Evolutionary conservation across 2,797 vertebrate species (phyloP).

Genomic region (Sebastolobus altivelis): DNA sequence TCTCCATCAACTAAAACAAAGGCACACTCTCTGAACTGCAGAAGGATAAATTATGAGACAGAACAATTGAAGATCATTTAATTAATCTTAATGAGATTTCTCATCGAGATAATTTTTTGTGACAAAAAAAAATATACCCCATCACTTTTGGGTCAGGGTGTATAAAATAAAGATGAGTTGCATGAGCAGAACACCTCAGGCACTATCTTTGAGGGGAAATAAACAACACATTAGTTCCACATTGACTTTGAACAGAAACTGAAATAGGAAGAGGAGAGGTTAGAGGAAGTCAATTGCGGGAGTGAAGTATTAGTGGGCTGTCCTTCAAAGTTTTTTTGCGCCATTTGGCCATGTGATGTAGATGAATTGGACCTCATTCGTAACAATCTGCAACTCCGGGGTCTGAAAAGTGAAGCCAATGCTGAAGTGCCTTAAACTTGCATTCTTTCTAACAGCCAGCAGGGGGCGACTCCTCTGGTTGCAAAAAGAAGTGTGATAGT

Average conservation of each 20-base stretch:
- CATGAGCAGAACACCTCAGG: conserved; percentile 69
- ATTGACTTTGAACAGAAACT: conserved; percentile 78
- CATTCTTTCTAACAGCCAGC: no score
- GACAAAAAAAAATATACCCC: not conserved
- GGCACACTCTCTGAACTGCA: conserved; percentile 26
- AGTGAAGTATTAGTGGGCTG: conserved; percentile 69
- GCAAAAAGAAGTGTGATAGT: no score
- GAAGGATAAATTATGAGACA: conserved; percentile 6
- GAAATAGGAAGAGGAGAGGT: conserved; percentile 59
- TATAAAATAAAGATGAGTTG: conserved; percentile 72
- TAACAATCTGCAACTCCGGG: no score
- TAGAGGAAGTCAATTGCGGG: conserved; percentile 70
- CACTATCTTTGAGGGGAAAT: conserved; percentile 75
- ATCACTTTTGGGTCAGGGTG: conserved; percentile 7
- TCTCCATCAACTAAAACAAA: conserved; percentile 48
- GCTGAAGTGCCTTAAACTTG: no score
- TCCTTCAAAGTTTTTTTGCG: not conserved
- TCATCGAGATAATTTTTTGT: no score
- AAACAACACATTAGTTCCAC: conserved; percentile 83
- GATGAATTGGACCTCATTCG: conserved; percentile 62
- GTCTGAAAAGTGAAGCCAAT: no score
- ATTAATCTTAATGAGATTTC: conserved; percentile 7
- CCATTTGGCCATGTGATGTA: conserved; percentile 70
- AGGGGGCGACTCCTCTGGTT: no score
- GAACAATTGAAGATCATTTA: conserved; percentile 6